Percentiles rank a stretch among this genome's conserved stretches.
These are phyloP conservation scores for Thalassophryne amazonica DNA, from an alignment of 2,797 vertebrate genomes.

Conservation along the genomic window DNA sequence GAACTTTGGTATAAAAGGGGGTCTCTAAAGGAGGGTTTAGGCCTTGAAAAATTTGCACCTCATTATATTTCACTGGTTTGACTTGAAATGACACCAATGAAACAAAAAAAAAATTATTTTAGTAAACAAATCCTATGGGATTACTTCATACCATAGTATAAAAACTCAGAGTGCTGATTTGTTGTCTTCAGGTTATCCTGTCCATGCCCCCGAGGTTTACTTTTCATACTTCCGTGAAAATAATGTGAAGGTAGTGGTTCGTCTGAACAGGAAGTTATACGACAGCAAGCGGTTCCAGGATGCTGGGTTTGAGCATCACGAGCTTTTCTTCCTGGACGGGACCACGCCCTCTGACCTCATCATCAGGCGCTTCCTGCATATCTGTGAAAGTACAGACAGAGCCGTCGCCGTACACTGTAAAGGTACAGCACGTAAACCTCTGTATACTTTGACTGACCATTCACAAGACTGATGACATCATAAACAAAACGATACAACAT, in stretches of 20 bases:
- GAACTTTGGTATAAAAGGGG: too few relatives aligned
- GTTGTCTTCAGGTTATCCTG: conserved; percentile 86
- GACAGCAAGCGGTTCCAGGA: conserved; percentile 88
- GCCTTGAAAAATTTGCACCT: too few relatives aligned
- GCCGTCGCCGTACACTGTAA: conserved; percentile 92
- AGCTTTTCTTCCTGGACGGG: conserved; percentile 91
- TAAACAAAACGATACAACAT: too few relatives aligned
- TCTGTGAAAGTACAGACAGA: conserved; percentile 84
- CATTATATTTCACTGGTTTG: too few relatives aligned
- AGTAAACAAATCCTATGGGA: background rate
- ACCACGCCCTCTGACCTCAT: conserved; percentile 90
- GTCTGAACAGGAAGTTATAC: conserved; percentile 92
- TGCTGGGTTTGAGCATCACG: conserved; percentile 87
- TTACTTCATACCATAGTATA: background rate
- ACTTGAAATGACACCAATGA: too few relatives aligned
- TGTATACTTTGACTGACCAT: too few relatives aligned
- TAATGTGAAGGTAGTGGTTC: conserved; percentile 80
- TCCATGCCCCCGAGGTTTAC: conserved; percentile 91
- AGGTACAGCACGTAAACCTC: too few relatives aligned
- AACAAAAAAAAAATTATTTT: too few relatives aligned
- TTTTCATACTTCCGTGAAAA: conserved; percentile 90
- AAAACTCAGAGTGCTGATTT: too few relatives aligned
- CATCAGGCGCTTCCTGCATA: conserved; percentile 84
- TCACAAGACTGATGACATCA: too few relatives aligned
- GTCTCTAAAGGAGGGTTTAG: too few relatives aligned